Evolutionary conservation across 2,113 vertebrate genomes (phyloP), one percentile per base, ranked within the genome.

Genomic region (Leptobrachium leishanense): DNA sequence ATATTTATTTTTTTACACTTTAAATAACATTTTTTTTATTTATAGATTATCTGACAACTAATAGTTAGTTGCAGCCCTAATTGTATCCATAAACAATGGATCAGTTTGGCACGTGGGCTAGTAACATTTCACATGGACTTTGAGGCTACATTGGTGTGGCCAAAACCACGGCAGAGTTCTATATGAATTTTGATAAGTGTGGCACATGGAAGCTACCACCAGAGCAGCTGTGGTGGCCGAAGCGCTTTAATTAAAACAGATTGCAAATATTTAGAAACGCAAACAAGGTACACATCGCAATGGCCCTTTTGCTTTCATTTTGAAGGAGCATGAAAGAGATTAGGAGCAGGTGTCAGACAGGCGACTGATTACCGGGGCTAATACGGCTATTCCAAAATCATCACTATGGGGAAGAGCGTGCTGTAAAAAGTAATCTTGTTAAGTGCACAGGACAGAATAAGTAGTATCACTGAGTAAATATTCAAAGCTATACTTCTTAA

Each of bases 401-500:
- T 65, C 43, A 72, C 15, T 5, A 65, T 64, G 68, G 68, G 46
- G 44, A 2, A 53, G 15, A 72, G 20, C 41, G 65, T 11, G 71
- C 53, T 53, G 44, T 72, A 65, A 67, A 79, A 71, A 42, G 42
- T 54, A 72, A 78, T 71, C 76, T 70, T 77, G 53, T 77, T 64
- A 78, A 78, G 62, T 71, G 66, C 57, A 46, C 46, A 79, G 57
- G 68, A 64, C 43, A 62, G 68, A 42, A 53, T 8, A 65, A 79
- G 55, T 7, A 71, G 43, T 44, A 72, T 72, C 15, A 15, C 68
- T 53, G 40, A 72, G 76, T 72, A 79, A 79, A 79, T 79, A 79
- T 54, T 79, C 57, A 43, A 43, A 31, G 62, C 63, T 72, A 72
- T 79, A 72, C 53, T 79, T 72, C 41, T 54, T 84, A 88, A 82